These are phyloP conservation scores for Caenorhabditis remanei DNA, from an alignment of 1,140 invertebrate genomes.

Conservation along the genomic window DNA sequence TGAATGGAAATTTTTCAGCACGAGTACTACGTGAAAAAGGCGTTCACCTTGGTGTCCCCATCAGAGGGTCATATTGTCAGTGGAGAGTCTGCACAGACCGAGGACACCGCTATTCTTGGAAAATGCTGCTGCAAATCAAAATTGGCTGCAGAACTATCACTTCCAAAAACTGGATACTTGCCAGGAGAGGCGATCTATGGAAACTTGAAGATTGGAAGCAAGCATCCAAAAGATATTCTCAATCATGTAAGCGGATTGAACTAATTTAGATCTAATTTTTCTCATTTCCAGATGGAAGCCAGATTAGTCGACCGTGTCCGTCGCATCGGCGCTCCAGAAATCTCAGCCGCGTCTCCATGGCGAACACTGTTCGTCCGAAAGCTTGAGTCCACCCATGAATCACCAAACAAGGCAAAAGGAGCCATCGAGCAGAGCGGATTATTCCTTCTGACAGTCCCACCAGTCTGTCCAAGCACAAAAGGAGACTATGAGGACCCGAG, in stretches of 20 bases:
- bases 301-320: slow-evolving; percentile 61
- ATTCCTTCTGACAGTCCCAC: slow-evolving; percentile 62
- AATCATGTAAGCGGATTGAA: slow-evolving; percentile 54
- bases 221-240: slow-evolving; percentile 66
- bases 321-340: slow-evolving; percentile 57
- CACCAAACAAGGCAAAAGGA: slow-evolving; percentile 10
- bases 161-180: slow-evolving; percentile 64
- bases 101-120: slow-evolving; percentile 63
- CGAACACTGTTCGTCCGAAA: slow-evolving; percentile 56
- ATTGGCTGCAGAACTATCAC: slow-evolving; percentile 61
- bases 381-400: slow-evolving; percentile 40
- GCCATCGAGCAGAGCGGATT: slow-evolving; percentile 56
- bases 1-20: slow-evolving; percentile 47
- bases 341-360: slow-evolving; percentile 55
- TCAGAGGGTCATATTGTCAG: slow-evolving; percentile 53
- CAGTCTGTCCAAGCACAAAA: slow-evolving; percentile 62
- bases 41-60: slow-evolving; percentile 62
- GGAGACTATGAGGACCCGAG: slow-evolving; percentile 14
- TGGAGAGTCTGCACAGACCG: slow-evolving; percentile 58
- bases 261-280: no score
- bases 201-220: slow-evolving; percentile 62
- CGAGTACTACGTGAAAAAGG: slow-evolving; percentile 66
- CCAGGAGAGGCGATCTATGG: slow-evolving; percentile 65
- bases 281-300: slow-evolving; percentile 60
- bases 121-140: slow-evolving; percentile 68